A percentile compares a stretch with the other conserved stretches of the same genome.
phyloP scores from a whole-genome alignment of 2,797 vertebrate species.

The Lophius americanus region DNA sequence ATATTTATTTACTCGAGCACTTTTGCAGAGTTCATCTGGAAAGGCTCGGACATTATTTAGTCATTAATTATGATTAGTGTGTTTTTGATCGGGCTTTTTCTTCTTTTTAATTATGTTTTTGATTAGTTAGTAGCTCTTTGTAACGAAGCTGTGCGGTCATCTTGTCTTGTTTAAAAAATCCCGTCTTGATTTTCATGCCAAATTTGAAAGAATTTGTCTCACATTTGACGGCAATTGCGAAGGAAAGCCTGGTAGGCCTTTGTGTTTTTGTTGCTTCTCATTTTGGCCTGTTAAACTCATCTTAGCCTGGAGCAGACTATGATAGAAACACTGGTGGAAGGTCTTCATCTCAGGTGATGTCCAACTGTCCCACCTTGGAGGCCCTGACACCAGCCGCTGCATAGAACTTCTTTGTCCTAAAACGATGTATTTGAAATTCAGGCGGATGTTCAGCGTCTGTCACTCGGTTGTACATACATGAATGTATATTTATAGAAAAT shows the following conservation, averaged over 20 bases:
- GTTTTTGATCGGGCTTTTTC: too few relatives aligned
- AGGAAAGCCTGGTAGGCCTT: not conserved
- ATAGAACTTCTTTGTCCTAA: conserved; percentile 11
- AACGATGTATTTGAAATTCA: conserved; percentile 17
- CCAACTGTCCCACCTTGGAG: not conserved
- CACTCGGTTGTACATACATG: not conserved
- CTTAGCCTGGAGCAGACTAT: not conserved
- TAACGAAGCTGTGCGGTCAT: too few relatives aligned
- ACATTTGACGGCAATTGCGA: not conserved
- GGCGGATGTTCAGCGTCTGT: conserved; percentile 1
- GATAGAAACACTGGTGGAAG: not conserved
- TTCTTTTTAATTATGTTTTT: too few relatives aligned
- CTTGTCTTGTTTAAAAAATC: too few relatives aligned
- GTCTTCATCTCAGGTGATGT: conserved; percentile 6
- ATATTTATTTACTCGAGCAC: too few relatives aligned
- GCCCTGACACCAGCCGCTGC: conserved; percentile 3
- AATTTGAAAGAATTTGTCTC: not conserved
- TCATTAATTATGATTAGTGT: too few relatives aligned
- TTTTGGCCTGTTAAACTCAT: not conserved
- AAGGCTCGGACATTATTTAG: too few relatives aligned
- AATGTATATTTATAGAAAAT: not conserved
- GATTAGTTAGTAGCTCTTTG: too few relatives aligned
- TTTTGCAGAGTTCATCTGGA: too few relatives aligned
- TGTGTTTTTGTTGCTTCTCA: not conserved
- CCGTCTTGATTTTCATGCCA: not conserved